Base-by-base conservation (phyloP, 2,888 invertebrate genomes). In the Drosophila greeni region DNA sequence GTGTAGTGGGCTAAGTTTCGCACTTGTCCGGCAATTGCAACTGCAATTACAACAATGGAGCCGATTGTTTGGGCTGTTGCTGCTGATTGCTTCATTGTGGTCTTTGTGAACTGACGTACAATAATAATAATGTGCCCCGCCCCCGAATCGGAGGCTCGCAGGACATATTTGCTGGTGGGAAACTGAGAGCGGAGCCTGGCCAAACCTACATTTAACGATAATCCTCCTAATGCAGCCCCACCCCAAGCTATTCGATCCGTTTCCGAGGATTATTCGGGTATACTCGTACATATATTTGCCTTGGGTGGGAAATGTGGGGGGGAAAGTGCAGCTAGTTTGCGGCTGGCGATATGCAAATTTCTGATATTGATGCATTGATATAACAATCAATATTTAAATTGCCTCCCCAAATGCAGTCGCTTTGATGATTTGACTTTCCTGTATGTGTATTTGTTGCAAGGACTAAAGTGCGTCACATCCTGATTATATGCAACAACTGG, bases 341-440 rank as follows among this genome's bases (percentile, higher is more conserved):
- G 71, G 70, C 68, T 64, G 60, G 59, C 68, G 62, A 76, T 69
- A 81, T 79, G 78, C 64, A 79, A 72, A 79, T 76, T 81, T 73
- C 45, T 42, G 73, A 76, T 72, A 76, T 76, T 78, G 76, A 70
- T 61, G 74, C 81, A 82, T 57, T 76, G 79, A 76, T 84, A 79
- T 77, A 74, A 76, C 85, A 85, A 83, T 85, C 84, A 85, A 85
- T 85, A 83, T 85, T 85, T 85, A 84, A 85, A 78, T 78, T 75
- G 75, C 70, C 68, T 49, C 37, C 73, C 74, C 57, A 12, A 31
- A 43, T 18, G 9, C 36, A 20, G n/a, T 31, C 26, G 16, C 31
- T 34, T n/a, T 23, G 40, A 29, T 31, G 55, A 33, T 31, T 55
- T 51, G 56, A 56, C 51, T 47, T 40, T 66, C 29, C 55, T 58